These are phyloP conservation scores for Solea senegalensis DNA, from an alignment of 2,113 vertebrate genomes.

Conservation along the genomic window DNA sequence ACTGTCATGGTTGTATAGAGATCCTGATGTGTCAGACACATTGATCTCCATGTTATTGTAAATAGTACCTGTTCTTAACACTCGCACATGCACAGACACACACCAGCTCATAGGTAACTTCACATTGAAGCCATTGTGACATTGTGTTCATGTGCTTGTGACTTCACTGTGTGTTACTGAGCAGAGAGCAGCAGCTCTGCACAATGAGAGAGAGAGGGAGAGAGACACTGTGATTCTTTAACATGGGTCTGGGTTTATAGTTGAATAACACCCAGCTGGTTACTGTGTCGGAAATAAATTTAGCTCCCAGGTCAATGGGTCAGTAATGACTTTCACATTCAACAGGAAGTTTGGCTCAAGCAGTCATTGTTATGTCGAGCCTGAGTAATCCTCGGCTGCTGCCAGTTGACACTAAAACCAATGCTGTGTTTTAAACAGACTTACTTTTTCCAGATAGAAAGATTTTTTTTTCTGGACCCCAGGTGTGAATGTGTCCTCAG, in stretches of 20 bases:
- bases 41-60: too few relatives aligned
- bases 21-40: too few relatives aligned
- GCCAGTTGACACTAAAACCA: neutral
- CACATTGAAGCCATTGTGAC: neutral
- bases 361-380: conserved; percentile 12
- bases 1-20: too few relatives aligned
- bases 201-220: conserved; percentile 24
- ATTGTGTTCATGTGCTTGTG: conserved; percentile 8
- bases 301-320: conserved; percentile 7
- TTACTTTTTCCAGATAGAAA: neutral
- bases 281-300: neutral
- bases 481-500: neutral
- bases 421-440: neutral
- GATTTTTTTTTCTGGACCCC: neutral
- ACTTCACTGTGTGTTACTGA: neutral
- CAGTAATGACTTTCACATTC: conserved; percentile 7
- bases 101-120: neutral
- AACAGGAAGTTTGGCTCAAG: neutral
- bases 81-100: neutral
- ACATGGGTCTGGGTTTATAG: neutral
- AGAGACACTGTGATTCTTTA: neutral
- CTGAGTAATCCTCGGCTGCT: neutral
- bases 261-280: neutral
- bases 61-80: too few relatives aligned
- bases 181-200: conserved; percentile 2